Percentiles rank a stretch among this genome's conserved stretches.
phyloP scores from a whole-genome alignment of 2,113 vertebrate species.

The Danionella cerebrum region DNA sequence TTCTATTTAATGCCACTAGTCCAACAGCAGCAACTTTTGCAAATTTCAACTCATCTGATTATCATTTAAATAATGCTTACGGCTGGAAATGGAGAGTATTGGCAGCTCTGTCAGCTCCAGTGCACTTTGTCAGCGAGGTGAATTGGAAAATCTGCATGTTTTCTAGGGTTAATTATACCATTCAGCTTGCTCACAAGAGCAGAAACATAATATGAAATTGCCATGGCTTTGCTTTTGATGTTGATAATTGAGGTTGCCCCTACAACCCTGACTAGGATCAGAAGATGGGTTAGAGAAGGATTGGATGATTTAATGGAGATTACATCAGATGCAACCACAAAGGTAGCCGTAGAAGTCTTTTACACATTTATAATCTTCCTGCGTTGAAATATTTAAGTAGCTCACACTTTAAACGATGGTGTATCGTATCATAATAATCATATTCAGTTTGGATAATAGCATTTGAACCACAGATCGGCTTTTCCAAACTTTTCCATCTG shows the following conservation, averaged over 20 bases:
- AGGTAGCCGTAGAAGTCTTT: not conserved
- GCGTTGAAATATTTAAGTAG: no score
- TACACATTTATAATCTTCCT: not conserved
- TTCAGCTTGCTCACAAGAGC: not conserved
- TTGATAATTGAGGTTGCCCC: not conserved
- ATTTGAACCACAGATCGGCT: no score
- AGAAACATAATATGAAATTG: not conserved
- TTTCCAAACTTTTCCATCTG: no score
- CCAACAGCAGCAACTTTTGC: not conserved
- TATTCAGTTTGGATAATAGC: no score
- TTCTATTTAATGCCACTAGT: not conserved
- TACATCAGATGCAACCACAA: not conserved
- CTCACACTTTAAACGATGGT: no score
- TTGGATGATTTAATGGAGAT: no score
- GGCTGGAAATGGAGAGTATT: not conserved
- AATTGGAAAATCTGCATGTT: not conserved
- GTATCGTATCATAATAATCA: no score
- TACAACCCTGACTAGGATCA: not conserved
- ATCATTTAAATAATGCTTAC: constrained; percentile 1
- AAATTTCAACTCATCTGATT: not conserved
- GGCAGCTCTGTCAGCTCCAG: not conserved
- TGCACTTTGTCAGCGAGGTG: not conserved
- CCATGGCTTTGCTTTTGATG: not conserved
- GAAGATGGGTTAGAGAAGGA: no score
- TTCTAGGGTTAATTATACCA: not conserved